These are phyloP conservation scores for Thamnophis elegans DNA, from an alignment of 2,797 vertebrate genomes.

Conservation along the genomic window DNA sequence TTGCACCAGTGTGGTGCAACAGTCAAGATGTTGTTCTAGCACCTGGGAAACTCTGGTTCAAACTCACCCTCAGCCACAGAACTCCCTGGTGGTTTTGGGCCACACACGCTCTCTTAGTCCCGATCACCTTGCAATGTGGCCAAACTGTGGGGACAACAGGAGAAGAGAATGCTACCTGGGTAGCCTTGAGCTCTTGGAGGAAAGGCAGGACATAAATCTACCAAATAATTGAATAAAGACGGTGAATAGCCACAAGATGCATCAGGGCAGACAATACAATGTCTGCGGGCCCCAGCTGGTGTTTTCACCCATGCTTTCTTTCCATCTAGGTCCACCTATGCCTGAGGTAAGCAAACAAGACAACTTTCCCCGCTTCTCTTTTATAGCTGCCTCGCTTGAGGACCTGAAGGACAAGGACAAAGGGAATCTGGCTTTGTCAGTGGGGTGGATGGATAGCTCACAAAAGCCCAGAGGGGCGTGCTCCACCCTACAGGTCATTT, in stretches of 20 bases:
- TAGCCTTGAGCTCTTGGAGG: not conserved
- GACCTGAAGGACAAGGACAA: conserved; percentile 9
- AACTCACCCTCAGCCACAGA: not conserved
- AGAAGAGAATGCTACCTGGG: not conserved
- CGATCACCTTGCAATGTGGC: not conserved
- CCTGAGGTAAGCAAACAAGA: not conserved
- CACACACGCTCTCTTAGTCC: not conserved
- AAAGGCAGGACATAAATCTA: not conserved
- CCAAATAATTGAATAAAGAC: not conserved
- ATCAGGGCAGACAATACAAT: not conserved
- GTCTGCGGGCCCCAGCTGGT: not conserved
- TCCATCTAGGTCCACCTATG: not conserved
- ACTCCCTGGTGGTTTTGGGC: not conserved
- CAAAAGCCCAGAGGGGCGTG: conserved; percentile 15
- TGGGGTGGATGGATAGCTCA: conserved; percentile 9
- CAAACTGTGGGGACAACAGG: not conserved
- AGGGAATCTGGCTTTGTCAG: not conserved
- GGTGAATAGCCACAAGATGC: not conserved
- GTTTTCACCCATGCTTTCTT: not conserved
- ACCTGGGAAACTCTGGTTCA: not conserved
- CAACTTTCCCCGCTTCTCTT: not conserved
- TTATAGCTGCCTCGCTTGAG: not conserved
- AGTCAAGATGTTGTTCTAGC: not conserved
- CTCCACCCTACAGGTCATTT: conserved; percentile 1
- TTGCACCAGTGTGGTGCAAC: not conserved